Conservation (phyloP, 2,113 vertebrate genomes). For the Ceratotherium simum region DNA sequence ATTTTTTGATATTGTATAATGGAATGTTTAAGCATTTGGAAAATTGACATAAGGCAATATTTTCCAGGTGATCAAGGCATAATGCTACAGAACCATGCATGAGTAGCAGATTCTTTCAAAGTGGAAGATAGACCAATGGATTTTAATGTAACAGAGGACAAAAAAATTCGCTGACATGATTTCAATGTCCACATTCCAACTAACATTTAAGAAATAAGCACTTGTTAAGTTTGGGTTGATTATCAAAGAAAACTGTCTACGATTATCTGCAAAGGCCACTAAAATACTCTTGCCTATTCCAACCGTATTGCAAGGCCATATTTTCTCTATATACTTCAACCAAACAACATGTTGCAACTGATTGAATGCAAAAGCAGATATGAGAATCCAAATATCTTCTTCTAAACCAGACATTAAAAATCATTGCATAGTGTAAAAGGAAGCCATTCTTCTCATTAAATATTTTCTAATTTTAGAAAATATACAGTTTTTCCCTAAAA, state of each 20-base stretch:
- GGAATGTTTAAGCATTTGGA: background rate
- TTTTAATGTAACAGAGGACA: too few relatives aligned
- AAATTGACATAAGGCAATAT: background rate
- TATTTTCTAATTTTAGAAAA: background rate
- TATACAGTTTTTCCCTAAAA: background rate
- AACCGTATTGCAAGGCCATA: background rate
- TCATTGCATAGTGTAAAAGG: background rate
- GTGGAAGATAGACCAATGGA: too few relatives aligned
- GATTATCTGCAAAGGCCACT: background rate
- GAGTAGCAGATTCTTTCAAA: too few relatives aligned
- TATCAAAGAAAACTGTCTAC: background rate
- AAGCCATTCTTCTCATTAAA: background rate
- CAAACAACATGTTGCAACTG: background rate
- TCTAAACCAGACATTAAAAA: background rate
- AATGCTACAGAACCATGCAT: too few relatives aligned
- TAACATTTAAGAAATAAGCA: background rate
- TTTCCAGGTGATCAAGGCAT: too few relatives aligned
- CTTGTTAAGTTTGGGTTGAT: background rate
- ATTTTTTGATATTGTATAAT: background rate
- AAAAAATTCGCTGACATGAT: background rate
- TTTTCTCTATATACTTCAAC: background rate
- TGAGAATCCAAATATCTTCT: background rate
- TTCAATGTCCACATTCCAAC: background rate
- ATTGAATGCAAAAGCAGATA: background rate
- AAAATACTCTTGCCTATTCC: too few relatives aligned